phyloP scores from a whole-genome alignment of 1,140 invertebrate species.

The Ylistrum balloti region DNA sequence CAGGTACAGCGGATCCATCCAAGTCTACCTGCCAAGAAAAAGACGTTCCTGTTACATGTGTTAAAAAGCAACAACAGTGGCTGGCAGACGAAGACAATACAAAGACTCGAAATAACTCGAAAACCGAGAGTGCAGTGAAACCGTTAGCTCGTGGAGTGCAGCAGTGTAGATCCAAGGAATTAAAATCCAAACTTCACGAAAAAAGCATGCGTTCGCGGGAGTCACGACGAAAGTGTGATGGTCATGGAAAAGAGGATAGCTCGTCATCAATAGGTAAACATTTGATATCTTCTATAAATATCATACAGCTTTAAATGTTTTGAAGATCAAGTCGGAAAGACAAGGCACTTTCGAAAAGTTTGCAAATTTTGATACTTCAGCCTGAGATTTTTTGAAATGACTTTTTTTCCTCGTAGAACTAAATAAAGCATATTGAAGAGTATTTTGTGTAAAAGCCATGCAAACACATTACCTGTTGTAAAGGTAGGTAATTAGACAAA shows the following conservation, averaged over 20 bases:
- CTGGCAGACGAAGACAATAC: background rate
- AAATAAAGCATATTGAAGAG: too few species aligned
- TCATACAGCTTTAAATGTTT: background rate
- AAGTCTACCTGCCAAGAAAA: background rate
- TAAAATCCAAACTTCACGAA: background rate
- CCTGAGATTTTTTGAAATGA: too few species aligned
- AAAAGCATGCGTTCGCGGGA: constrained; percentile 1
- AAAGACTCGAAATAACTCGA: background rate
- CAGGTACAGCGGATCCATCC: background rate
- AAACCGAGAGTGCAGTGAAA: background rate
- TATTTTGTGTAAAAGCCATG: too few species aligned
- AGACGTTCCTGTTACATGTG: background rate
- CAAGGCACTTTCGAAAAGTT: too few species aligned
- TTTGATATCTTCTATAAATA: background rate
- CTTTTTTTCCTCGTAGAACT: too few species aligned
- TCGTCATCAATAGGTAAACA: background rate
- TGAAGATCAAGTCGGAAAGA: too few species aligned
- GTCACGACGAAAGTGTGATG: background rate
- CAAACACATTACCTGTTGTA: too few species aligned
- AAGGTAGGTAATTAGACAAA: too few species aligned
- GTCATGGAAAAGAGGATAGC: background rate
- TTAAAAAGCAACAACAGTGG: background rate
- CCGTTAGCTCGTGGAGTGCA: background rate
- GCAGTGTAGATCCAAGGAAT: background rate
- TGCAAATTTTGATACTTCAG: too few species aligned